Evolutionary conservation across 2,888 invertebrate species (phyloP).

Genomic region (Aleiodes leptofemur): DNA sequence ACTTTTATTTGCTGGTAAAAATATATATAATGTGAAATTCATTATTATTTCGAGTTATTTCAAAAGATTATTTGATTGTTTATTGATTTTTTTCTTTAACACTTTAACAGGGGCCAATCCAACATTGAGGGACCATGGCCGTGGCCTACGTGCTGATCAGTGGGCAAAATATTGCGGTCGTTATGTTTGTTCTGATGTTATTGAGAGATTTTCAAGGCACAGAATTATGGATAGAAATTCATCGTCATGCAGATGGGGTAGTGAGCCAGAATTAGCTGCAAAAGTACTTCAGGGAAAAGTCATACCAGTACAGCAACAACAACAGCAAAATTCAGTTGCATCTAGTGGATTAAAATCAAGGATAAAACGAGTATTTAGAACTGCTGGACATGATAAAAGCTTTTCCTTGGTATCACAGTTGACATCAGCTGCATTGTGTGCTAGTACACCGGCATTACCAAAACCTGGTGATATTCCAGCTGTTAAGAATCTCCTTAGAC

Average conservation of each 20-base stretch:
- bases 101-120: slow-evolving; percentile 81
- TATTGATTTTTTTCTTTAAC: neutral
- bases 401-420: slow-evolving; percentile 78
- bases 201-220: slow-evolving; percentile 81
- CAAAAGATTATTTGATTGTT: slow-evolving; percentile 21
- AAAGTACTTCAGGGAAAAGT: slow-evolving; percentile 77
- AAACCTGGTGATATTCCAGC: slow-evolving; percentile 76
- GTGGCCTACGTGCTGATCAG: slow-evolving; percentile 83
- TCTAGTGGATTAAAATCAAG: slow-evolving; percentile 77
- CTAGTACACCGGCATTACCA: slow-evolving; percentile 79
- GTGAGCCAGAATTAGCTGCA: slow-evolving; percentile 79
- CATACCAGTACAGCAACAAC: slow-evolving; percentile 53
- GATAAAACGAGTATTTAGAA: slow-evolving; percentile 78
- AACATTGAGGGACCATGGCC: slow-evolving; percentile 81
- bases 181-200: slow-evolving; percentile 83
- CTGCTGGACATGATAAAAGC: slow-evolving; percentile 76
- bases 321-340: slow-evolving; percentile 59
- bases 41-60: slow-evolving; percentile 20
- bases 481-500: slow-evolving; percentile 78
- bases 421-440: slow-evolving; percentile 80
- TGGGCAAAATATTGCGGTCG: slow-evolving; percentile 87
- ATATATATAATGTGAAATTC: neutral
- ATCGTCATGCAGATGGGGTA: slow-evolving; percentile 78
- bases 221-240: slow-evolving; percentile 78
- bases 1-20: slow-evolving; percentile 83